Conservation (phyloP, 2,797 vertebrate species). For the Sparus aurata region DNA sequence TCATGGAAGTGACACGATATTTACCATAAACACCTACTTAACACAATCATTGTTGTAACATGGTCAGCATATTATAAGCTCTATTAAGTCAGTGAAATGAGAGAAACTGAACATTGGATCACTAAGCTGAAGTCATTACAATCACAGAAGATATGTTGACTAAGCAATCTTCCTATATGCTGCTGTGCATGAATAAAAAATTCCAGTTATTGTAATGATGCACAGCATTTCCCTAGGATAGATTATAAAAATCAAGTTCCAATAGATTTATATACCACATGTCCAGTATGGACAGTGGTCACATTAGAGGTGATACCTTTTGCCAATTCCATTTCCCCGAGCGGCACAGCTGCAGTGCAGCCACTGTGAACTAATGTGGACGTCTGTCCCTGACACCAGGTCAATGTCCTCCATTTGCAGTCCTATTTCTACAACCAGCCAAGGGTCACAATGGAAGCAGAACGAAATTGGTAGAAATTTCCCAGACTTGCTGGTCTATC, state of each 20-base stretch:
- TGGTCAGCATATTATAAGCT: constrained; percentile 51
- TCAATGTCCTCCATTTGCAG: constrained; percentile 77
- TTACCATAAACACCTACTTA: constrained; percentile 78
- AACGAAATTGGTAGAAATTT: constrained; percentile 73
- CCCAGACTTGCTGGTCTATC: constrained; percentile 73
- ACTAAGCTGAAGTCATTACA: constrained; percentile 26
- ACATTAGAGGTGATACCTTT: constrained; percentile 57
- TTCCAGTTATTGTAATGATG: constrained; percentile 3
- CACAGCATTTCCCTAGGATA: constrained; percentile 1
- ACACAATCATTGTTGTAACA: constrained; percentile 50
- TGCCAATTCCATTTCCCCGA: constrained; percentile 68
- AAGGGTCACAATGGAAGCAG: constrained; percentile 74
- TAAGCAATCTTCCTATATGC: constrained; percentile 16
- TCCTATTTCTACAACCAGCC: constrained; percentile 70
- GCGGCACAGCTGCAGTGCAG: constrained; percentile 64
- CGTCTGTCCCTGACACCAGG: constrained; percentile 65
- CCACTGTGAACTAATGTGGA: constrained; percentile 73
- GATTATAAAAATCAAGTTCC: constrained; percentile 9
- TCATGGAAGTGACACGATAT: constrained; percentile 76
- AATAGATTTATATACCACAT: constrained; percentile 16
- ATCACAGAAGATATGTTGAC: constrained; percentile 16
- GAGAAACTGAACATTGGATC: constrained; percentile 31
- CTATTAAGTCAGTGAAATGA: constrained; percentile 48
- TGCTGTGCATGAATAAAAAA: constrained; percentile 19
- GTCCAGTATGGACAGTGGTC: constrained; percentile 48